Percentiles rank a stretch among this genome's conserved stretches.
Conservation (phyloP, 2,888 invertebrate species). For the Sabellastarte sp. region DNA sequence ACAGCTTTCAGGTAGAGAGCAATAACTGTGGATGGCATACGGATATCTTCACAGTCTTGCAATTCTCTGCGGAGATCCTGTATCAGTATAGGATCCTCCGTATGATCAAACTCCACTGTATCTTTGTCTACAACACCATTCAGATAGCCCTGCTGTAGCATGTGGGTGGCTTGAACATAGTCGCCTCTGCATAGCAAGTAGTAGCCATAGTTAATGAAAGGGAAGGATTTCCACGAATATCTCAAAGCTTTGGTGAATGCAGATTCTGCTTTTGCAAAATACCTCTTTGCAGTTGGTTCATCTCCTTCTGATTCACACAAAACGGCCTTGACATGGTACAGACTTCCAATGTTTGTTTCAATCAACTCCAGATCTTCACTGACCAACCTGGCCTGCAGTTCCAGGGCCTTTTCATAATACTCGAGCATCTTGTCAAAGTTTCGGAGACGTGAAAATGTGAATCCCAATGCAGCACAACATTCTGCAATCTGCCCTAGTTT, state of each 20-base stretch:
- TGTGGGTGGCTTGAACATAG: constrained; percentile 10
- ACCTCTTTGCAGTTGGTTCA: constrained; percentile 8
- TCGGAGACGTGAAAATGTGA: constrained; percentile 19
- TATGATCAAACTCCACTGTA: constrained; percentile 29
- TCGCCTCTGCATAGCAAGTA: constrained; percentile 18
- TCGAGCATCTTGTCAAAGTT: constrained; percentile 25
- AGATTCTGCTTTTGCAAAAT: constrained; percentile 13
- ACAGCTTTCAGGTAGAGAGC: constrained; percentile 21
- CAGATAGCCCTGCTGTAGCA: constrained; percentile 24
- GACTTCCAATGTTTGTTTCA: constrained; percentile 26
- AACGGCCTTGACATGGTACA: constrained; percentile 25
- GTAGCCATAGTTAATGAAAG: constrained; percentile 28
- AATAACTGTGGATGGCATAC: constrained; percentile 21
- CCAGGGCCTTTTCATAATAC: constrained; percentile 23
- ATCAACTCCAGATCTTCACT: constrained; percentile 23
- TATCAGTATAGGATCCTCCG: constrained; percentile 24
- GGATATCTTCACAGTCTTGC: constrained; percentile 19
- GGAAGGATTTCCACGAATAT: constrained; percentile 28
- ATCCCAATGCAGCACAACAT: constrained; percentile 23
- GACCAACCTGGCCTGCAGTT: constrained; percentile 13
- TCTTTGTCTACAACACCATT: constrained; percentile 27
- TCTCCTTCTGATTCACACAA: constrained; percentile 10
- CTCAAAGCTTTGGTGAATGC: constrained; percentile 22
- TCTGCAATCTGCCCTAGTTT: constrained; percentile 20
- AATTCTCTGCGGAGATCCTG: constrained; percentile 20